Evolutionary conservation across 1,140 invertebrate genomes (phyloP).

Genomic region (Octopus sinensis): DNA sequence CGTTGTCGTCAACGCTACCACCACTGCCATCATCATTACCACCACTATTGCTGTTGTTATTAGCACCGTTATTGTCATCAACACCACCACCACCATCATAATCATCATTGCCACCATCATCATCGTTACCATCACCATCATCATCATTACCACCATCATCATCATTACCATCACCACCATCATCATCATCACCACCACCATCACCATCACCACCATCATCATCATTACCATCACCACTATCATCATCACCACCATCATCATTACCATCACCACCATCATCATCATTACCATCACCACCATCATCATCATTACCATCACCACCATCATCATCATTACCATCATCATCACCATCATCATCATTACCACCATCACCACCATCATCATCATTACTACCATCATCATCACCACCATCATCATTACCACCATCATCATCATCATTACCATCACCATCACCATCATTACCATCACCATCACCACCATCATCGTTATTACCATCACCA

Average conservation of each 20-base stretch:
- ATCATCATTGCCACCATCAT: too few species aligned
- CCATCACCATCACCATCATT: not conserved
- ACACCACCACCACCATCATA: too few species aligned
- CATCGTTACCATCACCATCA: conserved; percentile 23
- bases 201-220: not conserved
- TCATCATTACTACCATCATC: not conserved
- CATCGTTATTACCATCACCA: conserved; percentile 11
- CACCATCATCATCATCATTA: conserved; percentile 15
- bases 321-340: not conserved
- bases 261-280: too few species aligned
- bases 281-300: too few species aligned
- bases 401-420: not conserved
- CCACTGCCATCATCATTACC: too few species aligned
- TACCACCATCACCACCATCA: not conserved
- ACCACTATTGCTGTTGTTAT: too few species aligned
- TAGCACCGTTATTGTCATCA: too few species aligned
- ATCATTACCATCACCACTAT: too few species aligned
- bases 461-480: not conserved
- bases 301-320: too few species aligned
- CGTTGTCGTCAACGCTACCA: too few species aligned
- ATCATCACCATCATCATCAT: not conserved
- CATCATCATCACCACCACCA: conserved; percentile 25
- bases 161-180: conserved; percentile 27
- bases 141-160: conserved; percentile 27
- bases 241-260: too few species aligned